phyloP scores from a whole-genome alignment of 2,888 invertebrate species.

The Bellardia bayeri region DNA sequence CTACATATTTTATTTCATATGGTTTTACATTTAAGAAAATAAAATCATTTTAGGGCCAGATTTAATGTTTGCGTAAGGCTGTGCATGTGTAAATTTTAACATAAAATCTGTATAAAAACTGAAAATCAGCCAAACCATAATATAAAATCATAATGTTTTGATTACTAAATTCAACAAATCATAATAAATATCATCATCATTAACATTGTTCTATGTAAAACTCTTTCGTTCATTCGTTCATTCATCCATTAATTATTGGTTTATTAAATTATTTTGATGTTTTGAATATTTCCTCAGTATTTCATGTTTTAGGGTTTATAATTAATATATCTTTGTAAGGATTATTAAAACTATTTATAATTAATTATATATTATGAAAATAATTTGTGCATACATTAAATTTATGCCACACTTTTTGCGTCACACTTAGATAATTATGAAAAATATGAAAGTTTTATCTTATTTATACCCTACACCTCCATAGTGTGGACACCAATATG shows the following conservation, averaged over 20 bases:
- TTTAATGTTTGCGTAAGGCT: background rate
- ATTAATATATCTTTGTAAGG: background rate
- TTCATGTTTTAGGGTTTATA: background rate
- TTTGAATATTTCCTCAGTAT: background rate
- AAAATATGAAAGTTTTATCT: too few species aligned
- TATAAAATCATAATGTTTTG: constrained; percentile 35
- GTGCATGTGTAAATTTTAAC: background rate
- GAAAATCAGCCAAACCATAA: constrained; percentile 19
- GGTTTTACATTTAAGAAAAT: too few species aligned
- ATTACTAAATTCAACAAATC: background rate
- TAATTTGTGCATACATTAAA: too few species aligned
- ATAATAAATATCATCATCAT: background rate
- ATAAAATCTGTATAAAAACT: background rate
- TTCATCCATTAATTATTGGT: background rate
- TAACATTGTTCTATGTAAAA: too few species aligned
- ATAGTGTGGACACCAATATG: too few species aligned
- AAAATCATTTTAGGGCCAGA: too few species aligned
- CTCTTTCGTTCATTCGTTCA: too few species aligned
- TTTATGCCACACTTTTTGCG: too few species aligned
- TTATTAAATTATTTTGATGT: background rate
- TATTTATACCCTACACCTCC: too few species aligned
- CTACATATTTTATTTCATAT: too few species aligned
- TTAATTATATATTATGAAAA: background rate
- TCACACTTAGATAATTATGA: too few species aligned
- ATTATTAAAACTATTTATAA: background rate